A percentile compares a stretch with the other conserved stretches of the same genome.
Evolutionary conservation across 2,797 vertebrate species (phyloP).

Genomic region (Clamator glandarius): DNA sequence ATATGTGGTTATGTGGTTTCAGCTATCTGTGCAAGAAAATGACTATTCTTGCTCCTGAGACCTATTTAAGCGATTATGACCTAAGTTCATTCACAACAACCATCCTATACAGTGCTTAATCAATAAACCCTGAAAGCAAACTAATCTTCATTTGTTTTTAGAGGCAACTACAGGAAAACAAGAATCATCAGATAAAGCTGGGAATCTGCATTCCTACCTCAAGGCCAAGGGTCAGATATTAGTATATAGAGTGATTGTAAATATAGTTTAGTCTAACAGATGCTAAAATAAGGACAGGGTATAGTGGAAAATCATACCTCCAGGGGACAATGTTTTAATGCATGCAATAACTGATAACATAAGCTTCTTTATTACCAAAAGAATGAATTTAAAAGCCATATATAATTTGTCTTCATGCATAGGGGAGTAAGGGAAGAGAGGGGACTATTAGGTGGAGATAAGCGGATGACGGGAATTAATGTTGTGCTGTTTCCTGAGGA

Average conservation of each 20-base stretch:
- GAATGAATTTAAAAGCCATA: constrained; percentile 60
- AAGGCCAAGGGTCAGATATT: constrained; percentile 48
- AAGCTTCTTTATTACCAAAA: constrained; percentile 57
- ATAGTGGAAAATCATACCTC: constrained; percentile 8
- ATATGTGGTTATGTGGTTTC: background rate
- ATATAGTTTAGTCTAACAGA: constrained; percentile 2
- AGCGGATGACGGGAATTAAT: constrained; percentile 19
- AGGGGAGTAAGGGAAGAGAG: background rate
- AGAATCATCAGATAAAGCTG: constrained; percentile 27
- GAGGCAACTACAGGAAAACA: constrained; percentile 23
- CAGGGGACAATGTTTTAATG: constrained; percentile 22
- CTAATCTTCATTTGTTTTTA: constrained; percentile 53
- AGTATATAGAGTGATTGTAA: background rate
- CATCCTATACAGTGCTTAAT: constrained; percentile 62
- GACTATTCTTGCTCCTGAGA: constrained; percentile 28
- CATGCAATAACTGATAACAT: constrained; percentile 56
- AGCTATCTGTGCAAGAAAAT: constrained; percentile 30
- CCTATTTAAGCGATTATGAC: constrained; percentile 62
- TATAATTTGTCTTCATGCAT: constrained; percentile 57
- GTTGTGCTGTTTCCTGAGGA: background rate
- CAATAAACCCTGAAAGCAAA: constrained; percentile 70
- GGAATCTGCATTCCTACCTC: constrained; percentile 36
- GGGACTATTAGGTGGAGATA: constrained; percentile 22
- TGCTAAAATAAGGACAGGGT: constrained; percentile 14
- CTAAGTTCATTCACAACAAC: constrained; percentile 42